phyloP scores from a whole-genome alignment of 2,113 vertebrate species.

The Oncorhynchus nerka region DNA sequence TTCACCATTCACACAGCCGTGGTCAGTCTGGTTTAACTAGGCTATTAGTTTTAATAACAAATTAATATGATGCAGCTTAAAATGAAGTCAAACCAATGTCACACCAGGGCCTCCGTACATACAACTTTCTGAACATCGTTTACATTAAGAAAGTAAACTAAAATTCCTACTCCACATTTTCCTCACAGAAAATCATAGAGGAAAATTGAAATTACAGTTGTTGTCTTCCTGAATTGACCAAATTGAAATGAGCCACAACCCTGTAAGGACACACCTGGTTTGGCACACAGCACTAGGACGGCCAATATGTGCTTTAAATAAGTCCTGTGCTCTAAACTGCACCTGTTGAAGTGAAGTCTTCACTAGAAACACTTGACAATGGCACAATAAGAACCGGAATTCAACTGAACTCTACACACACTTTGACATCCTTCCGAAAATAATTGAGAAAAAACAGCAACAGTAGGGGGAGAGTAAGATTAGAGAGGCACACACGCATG shows the following conservation, averaged over 20 bases:
- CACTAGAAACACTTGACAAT: slow-evolving; percentile 8
- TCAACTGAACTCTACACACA: slow-evolving; percentile 3
- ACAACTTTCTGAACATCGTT: neutral
- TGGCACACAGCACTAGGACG: slow-evolving; percentile 35
- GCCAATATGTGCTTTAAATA: slow-evolving; percentile 8
- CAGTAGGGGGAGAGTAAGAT: neutral
- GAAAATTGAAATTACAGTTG: neutral
- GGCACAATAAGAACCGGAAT: slow-evolving; percentile 2
- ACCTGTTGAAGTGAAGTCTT: neutral
- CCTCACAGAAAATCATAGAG: neutral
- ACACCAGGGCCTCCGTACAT: neutral
- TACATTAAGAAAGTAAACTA: neutral
- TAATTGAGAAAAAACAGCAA: neutral
- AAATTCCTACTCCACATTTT: neutral
- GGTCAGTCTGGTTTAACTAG: no score
- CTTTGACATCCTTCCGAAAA: slow-evolving; percentile 9
- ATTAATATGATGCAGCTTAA: neutral
- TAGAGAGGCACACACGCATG: neutral
- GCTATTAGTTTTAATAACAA: neutral
- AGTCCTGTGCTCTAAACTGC: neutral
- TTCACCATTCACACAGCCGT: no score
- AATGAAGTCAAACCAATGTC: neutral
- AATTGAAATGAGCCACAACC: neutral
- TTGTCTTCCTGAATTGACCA: neutral
- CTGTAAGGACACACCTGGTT: slow-evolving; percentile 18